These are phyloP conservation scores for Halictus quadricinctus DNA, from an alignment of 2,888 invertebrate species.

Conservation along the genomic window DNA sequence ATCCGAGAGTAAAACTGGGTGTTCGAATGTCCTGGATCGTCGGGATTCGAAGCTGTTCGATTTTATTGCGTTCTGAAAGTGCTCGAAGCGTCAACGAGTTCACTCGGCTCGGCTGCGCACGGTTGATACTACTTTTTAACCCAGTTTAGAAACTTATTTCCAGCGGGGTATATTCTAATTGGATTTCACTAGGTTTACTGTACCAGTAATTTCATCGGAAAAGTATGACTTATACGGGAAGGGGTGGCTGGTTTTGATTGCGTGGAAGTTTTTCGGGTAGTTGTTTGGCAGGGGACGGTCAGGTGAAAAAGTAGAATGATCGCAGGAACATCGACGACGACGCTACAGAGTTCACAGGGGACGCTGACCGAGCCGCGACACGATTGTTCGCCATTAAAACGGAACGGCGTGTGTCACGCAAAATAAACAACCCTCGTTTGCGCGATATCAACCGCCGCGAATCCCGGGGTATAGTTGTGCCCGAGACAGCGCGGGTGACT, in stretches of 20 bases:
- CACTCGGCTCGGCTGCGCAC: not conserved
- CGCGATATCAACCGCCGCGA: constrained; percentile 19
- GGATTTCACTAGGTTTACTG: not conserved
- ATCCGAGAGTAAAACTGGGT: not conserved
- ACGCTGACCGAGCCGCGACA: not conserved
- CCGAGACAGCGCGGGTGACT: not conserved
- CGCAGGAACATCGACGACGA: not conserved
- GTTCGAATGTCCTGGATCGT: not conserved
- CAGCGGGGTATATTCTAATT: not conserved
- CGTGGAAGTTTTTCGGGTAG: too few relatives aligned
- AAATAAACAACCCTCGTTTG: not conserved
- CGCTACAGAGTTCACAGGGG: not conserved
- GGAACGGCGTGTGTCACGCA: not conserved
- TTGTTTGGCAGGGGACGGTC: not conserved
- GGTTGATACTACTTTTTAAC: not conserved
- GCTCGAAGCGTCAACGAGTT: not conserved
- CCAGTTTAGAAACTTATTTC: not conserved
- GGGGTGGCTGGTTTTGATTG: not conserved
- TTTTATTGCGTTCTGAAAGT: not conserved
- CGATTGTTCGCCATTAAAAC: not conserved
- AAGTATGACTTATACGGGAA: not conserved
- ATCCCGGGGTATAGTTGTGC: not conserved
- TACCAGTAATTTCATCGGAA: too few relatives aligned
- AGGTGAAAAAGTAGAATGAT: not conserved
- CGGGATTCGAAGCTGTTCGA: not conserved